Evolutionary conservation across 1,140 invertebrate genomes (phyloP), one percentile per base, ranked within the genome.

Genomic region (Anastrepha obliqua): DNA sequence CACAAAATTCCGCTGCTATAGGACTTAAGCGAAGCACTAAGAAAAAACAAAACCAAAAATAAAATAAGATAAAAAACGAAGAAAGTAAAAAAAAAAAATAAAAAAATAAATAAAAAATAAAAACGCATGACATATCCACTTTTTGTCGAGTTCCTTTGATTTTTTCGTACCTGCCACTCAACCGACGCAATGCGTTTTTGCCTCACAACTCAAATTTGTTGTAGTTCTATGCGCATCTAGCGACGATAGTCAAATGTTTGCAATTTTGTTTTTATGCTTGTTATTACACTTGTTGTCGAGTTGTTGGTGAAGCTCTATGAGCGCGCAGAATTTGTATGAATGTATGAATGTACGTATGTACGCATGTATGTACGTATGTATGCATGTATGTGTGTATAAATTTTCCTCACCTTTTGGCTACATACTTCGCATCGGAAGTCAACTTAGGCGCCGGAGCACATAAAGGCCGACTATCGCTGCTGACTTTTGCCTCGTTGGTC

Each of bases 241-340:
- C 29, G 29, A 29, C 29, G 29, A 29, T 29, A 29, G 5, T n/a
- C 70, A 74, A 74, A 20, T 51, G 42, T 4, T 20, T 39, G 64
- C 29, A 3, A 1, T 42, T 13, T 20, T 13, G 39, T 67, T 67
- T 74, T 47, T 17, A n/a, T 20, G 44, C 70, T 74, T 74, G 44
- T 74, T 74, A 51, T 51, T 74, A 51, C 70, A 47, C 70, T 81
- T 81, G 74, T 55, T 81, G 74, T 81, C 15, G 20, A 29, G 47
- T 47, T 17, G 47, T 15, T 74, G 2, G 67, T 47, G 15, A 8
- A 74, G 51, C 51, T 0, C 11, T 55, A 29, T 29, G 29, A 42
- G 0, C 42, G 4, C 13, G 11, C 42, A 15, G 13, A 44, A 29
- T 29, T 29, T 29, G 6, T 42, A 74, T 42, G 3, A 17, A 2